phyloP scores from a whole-genome alignment of 1,140 invertebrate genomes.

The Dinoponera quadriceps region DNA sequence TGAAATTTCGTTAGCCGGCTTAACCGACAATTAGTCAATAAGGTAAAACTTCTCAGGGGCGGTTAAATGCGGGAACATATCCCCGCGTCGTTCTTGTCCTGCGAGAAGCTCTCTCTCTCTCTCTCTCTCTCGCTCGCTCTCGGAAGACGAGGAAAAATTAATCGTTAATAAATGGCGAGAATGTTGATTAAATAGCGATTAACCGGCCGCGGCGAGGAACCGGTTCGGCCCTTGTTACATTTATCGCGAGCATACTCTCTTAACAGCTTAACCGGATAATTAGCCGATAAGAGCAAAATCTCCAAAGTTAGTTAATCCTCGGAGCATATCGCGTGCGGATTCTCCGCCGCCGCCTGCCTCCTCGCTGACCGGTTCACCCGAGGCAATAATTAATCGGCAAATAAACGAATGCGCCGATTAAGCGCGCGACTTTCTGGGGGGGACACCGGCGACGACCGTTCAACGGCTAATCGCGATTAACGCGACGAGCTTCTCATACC shows the following conservation, averaged over 20 bases:
- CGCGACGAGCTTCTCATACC: not conserved
- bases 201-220: not conserved
- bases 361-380: not conserved
- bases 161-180: no score
- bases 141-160: no score
- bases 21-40: not conserved
- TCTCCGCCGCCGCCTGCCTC: not conserved
- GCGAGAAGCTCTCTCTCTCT: no score
- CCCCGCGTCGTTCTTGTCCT: not conserved
- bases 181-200: not conserved
- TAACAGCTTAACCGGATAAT: not conserved
- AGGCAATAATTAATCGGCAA: constrained; percentile 2
- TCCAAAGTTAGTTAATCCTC: not conserved
- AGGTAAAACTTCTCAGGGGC: not conserved
- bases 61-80: not conserved
- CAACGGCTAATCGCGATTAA: no score
- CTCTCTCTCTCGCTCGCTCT: no score
- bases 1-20: constrained; percentile 2
- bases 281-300: not conserved
- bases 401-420: constrained; percentile 3
- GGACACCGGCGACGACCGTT: no score
- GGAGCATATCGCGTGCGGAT: not conserved
- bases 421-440: not conserved
- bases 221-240: not conserved
- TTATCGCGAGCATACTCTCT: not conserved